Evolutionary conservation across 2,888 invertebrate genomes (phyloP).

Genomic region (Amiota mariae): DNA sequence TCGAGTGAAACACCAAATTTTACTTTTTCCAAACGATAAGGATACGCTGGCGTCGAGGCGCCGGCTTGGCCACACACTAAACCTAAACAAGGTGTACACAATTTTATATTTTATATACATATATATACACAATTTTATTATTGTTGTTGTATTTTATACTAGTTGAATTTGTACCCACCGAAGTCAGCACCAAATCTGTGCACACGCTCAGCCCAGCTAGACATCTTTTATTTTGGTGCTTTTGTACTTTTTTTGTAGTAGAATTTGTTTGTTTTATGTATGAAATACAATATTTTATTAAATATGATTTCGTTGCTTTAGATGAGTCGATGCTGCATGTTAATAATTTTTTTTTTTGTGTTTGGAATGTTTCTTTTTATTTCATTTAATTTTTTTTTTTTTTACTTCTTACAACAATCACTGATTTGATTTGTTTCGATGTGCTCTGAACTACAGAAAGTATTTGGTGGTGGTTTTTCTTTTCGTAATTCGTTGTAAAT

Average conservation of each 20-base stretch:
- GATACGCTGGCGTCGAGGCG: slow-evolving; percentile 79
- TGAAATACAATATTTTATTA: background rate
- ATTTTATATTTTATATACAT: too few species aligned
- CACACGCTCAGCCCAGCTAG: slow-evolving; percentile 94
- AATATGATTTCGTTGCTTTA: background rate
- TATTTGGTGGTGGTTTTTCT: too few species aligned
- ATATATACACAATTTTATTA: too few species aligned
- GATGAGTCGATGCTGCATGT: too few species aligned
- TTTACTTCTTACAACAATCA: background rate
- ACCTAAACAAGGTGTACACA: too few species aligned
- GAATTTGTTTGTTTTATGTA: slow-evolving; percentile 8
- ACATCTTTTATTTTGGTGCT: slow-evolving; percentile 76
- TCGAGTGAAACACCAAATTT: slow-evolving; percentile 94
- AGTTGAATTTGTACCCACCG: slow-evolving; percentile 76
- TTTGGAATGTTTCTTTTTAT: slow-evolving; percentile 5
- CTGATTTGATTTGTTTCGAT: slow-evolving; percentile 1
- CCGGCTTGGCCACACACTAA: slow-evolving; percentile 81
- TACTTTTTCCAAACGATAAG: slow-evolving; percentile 90
- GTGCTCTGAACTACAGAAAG: background rate
- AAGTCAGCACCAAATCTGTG: slow-evolving; percentile 92
- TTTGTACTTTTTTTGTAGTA: slow-evolving; percentile 14
- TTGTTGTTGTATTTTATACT: too few species aligned
- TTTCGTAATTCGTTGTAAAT: too few species aligned
- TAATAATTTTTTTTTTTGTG: background rate
- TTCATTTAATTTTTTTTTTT: background rate